Evolutionary conservation across 1,140 invertebrate species (phyloP).

Genomic region (Whitmania pigra): DNA sequence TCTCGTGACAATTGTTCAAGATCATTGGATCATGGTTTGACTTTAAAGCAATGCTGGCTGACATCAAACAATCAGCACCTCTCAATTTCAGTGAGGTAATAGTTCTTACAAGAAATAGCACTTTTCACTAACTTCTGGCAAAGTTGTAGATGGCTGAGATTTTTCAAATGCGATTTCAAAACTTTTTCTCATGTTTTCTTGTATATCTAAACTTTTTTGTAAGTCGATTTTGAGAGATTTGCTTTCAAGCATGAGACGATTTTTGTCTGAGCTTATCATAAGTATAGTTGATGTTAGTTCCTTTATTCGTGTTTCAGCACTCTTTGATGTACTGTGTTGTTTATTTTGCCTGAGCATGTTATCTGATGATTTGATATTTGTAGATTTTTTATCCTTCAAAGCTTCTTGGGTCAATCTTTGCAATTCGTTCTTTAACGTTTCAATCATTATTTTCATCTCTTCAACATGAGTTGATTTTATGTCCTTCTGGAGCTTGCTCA

Average conservation of each 20-base stretch:
- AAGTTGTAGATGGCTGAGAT: neutral
- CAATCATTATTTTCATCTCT: constrained; percentile 1
- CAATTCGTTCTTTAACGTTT: neutral
- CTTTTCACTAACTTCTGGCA: too few relatives aligned
- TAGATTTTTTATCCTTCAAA: neutral
- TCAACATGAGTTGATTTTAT: neutral
- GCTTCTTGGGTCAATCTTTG: neutral
- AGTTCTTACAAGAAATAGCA: too few relatives aligned
- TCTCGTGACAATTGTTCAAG: neutral
- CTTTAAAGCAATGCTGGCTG: neutral
- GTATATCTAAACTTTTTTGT: constrained; percentile 6
- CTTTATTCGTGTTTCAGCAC: neutral
- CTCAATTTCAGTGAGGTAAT: too few relatives aligned
- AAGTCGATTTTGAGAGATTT: constrained; percentile 1
- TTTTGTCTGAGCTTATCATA: neutral
- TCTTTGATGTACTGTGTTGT: neutral
- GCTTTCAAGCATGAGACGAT: constrained; percentile 6
- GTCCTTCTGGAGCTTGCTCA: neutral
- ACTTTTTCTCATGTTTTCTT: neutral
- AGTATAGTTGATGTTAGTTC: neutral
- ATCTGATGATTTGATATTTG: neutral
- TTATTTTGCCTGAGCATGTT: neutral
- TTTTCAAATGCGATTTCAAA: neutral
- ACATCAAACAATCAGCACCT: too few relatives aligned
- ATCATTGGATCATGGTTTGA: neutral